Evolutionary conservation across 1,140 invertebrate genomes (phyloP), one percentile per base, ranked within the genome.

Genomic region (Ericerus pela): DNA sequence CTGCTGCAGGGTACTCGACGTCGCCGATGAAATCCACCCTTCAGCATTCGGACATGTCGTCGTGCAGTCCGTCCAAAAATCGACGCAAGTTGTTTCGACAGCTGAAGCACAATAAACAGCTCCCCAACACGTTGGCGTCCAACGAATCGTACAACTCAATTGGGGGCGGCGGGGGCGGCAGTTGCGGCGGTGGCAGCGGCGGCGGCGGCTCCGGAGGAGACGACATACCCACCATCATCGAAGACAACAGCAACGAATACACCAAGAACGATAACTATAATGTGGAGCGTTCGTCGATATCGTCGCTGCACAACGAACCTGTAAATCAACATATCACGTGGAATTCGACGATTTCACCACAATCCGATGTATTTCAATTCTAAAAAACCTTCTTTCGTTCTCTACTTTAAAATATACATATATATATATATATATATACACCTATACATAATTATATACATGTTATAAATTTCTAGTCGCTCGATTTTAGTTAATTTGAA

Each of bases 1-100:
- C 31, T 20, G 24, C 33, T 41, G 12, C 28, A 51, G 14, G 11
- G 29, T 10, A 55, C 36, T 16, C 47, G 51, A 30, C 27, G 66
- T 72, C 26, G 72, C 68, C n/a, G n/a, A n/a, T n/a, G n/a, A n/a
- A n/a, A n/a, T n/a, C n/a, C n/a, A n/a, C n/a, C n/a, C n/a, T n/a
- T n/a, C 41, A 47, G 20, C n/a, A 38, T n/a, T 8, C 22, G 2
- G 41, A 47, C 22, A 47, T 47, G 41, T n/a, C n/a, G n/a, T n/a
- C n/a, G n/a, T n/a, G n/a, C n/a, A 47, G 41, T 47, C 41, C 41
- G 16, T 47, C 41, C 8, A 18, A 24, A 47, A 47, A 47, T 24
- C 41, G 41, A 12, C 22, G 41, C 22, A 47, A 47, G 26, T 24
- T 47, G 2, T 47, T 47, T 24, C 10, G 41, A 47, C 41, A 47